A percentile compares a stretch with the other conserved stretches of the same genome.
Evolutionary conservation across 2,113 vertebrate genomes (phyloP).

Genomic region (Leptodactylus fuscus): DNA sequence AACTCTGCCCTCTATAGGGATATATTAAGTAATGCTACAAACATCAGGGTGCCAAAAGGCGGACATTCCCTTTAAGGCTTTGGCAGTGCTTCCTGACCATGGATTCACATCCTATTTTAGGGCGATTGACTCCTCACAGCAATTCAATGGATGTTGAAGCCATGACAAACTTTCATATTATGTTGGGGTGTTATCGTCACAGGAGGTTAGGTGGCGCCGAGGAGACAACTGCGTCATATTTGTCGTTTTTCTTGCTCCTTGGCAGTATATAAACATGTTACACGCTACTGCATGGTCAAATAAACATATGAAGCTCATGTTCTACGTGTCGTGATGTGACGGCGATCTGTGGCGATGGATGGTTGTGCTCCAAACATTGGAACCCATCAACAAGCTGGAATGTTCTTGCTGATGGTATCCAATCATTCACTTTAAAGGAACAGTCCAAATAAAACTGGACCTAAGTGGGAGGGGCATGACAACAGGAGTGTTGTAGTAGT

Average conservation of each 20-base stretch:
- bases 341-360: too few relatives aligned
- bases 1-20: not conserved
- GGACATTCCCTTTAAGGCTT: not conserved
- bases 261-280: not conserved
- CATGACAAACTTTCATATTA: not conserved
- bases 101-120: not conserved
- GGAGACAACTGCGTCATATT: not conserved
- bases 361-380: too few relatives aligned
- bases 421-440: not conserved
- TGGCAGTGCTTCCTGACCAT: not conserved
- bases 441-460: not conserved
- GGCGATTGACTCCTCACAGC: not conserved
- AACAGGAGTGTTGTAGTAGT: too few relatives aligned
- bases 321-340: not conserved
- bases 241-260: not conserved
- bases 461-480: not conserved
- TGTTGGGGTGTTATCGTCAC: not conserved
- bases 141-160: too few relatives aligned
- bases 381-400: too few relatives aligned
- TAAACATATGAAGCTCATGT: not conserved
- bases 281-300: slow-evolving; percentile 2
- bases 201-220: not conserved
- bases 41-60: not conserved
- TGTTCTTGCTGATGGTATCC: too few relatives aligned
- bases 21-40: not conserved